Conservation (phyloP, 2,888 invertebrate genomes). For the Lasioglossum vierecki region DNA sequence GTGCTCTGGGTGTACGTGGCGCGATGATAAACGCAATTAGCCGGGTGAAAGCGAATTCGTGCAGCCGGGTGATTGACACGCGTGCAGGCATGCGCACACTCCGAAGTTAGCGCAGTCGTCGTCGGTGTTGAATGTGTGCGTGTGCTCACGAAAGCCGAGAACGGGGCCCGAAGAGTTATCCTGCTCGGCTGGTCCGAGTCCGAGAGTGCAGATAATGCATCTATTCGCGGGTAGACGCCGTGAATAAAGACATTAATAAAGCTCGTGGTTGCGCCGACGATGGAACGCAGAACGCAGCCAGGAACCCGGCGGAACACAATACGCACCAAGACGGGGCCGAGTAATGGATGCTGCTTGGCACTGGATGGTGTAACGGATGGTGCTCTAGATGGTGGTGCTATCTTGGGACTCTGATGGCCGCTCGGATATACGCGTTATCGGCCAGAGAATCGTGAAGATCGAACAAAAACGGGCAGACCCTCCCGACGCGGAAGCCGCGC, state of each 20-base stretch:
- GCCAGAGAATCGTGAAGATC: constrained; percentile 61
- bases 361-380: constrained; percentile 70
- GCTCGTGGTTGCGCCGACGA: constrained; percentile 62
- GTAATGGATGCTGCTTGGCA: constrained; percentile 67
- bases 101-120: background rate
- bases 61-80: constrained; percentile 53
- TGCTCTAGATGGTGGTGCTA: constrained; percentile 70
- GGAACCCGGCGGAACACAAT: constrained; percentile 70
- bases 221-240: constrained; percentile 59
- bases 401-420: constrained; percentile 62
- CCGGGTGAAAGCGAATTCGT: constrained; percentile 48
- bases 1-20: background rate
- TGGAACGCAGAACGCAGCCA: constrained; percentile 53
- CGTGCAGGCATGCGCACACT: background rate
- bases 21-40: constrained; percentile 56
- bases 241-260: constrained; percentile 79
- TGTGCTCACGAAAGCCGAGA: background rate
- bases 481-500: constrained; percentile 56
- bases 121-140: background rate
- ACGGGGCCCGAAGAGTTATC: constrained; percentile 23
- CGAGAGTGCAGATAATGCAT: constrained; percentile 47
- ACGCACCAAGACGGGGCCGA: constrained; percentile 57
- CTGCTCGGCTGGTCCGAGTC: constrained; percentile 30
- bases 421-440: constrained; percentile 71
- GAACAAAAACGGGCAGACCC: constrained; percentile 63